Evolutionary conservation across 2,888 invertebrate genomes (phyloP).

Genomic region (Lasioglossum oenotherae): DNA sequence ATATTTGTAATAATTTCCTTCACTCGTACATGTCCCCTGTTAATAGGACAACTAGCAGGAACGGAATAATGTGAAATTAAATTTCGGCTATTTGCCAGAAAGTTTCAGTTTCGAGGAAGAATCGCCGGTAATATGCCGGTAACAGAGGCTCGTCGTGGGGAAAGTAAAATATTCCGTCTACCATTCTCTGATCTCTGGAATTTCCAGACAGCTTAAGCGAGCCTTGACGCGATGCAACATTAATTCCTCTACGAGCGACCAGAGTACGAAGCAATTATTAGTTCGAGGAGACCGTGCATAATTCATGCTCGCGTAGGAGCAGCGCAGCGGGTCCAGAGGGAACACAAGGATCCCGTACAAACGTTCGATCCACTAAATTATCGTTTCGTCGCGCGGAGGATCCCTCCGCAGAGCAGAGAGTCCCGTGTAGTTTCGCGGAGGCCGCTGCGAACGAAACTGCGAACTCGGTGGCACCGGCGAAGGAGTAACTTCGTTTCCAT

Average conservation of each 20-base stretch:
- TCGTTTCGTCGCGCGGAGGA: conserved; percentile 42
- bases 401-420: neutral
- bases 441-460: conserved; percentile 27
- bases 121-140: neutral
- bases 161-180: neutral
- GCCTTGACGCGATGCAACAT: neutral
- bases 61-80: neutral
- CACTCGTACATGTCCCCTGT: neutral
- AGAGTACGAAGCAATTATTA: conserved; percentile 32
- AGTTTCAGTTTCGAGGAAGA: neutral
- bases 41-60: neutral
- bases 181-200: conserved; percentile 7
- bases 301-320: conserved; percentile 12
- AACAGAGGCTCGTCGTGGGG: neutral
- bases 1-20: no score
- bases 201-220: conserved; percentile 12
- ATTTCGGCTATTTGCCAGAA: neutral
- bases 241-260: conserved; percentile 20
- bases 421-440: conserved; percentile 36
- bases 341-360: conserved; percentile 24
- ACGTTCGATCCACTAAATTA: conserved; percentile 54
- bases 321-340: neutral
- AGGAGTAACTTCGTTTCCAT: conserved; percentile 61
- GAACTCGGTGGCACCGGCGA: conserved; percentile 25
- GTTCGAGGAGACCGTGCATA: conserved; percentile 27